Percentiles rank a stretch among this genome's conserved stretches.
Conservation (phyloP, 2,113 vertebrate genomes). For the Marmota flaviventris region DNA sequence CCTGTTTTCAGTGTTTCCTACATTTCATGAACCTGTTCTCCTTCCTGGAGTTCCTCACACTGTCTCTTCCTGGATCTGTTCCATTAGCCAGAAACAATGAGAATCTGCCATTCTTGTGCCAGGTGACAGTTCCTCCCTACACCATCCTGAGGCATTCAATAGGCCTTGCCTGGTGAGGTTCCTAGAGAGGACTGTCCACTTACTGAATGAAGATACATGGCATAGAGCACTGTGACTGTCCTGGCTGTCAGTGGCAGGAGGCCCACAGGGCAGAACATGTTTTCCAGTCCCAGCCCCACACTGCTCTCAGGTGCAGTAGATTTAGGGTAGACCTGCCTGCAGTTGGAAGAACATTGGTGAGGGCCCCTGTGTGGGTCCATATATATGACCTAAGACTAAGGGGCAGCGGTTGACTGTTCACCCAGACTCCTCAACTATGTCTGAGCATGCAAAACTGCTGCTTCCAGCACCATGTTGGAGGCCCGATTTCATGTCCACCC, state of each 20-base stretch:
- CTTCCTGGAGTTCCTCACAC: not conserved
- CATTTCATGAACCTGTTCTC: not conserved
- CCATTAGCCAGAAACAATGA: not conserved
- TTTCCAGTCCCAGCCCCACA: not conserved
- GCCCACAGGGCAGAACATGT: not conserved
- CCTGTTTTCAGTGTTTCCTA: not conserved
- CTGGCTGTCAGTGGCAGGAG: not conserved
- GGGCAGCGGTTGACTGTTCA: not conserved
- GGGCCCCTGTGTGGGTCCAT: not conserved
- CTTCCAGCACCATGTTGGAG: not conserved
- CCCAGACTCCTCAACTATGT: not conserved
- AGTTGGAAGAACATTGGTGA: no score
- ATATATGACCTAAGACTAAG: not conserved
- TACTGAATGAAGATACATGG: not conserved
- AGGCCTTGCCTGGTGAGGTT: not conserved
- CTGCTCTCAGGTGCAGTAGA: not conserved
- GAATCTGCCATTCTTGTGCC: not conserved
- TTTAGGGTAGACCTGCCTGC: not conserved
- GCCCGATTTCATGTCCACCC: not conserved
- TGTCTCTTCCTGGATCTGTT: not conserved
- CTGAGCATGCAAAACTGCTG: not conserved
- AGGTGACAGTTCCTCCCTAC: not conserved
- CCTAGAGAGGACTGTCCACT: not conserved
- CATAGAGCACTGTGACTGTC: not conserved
- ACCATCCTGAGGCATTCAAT: not conserved